Evolutionary conservation across 1,140 invertebrate species (phyloP), one percentile per base, ranked within the genome.

Genomic region (Rhagoletis zephyria): DNA sequence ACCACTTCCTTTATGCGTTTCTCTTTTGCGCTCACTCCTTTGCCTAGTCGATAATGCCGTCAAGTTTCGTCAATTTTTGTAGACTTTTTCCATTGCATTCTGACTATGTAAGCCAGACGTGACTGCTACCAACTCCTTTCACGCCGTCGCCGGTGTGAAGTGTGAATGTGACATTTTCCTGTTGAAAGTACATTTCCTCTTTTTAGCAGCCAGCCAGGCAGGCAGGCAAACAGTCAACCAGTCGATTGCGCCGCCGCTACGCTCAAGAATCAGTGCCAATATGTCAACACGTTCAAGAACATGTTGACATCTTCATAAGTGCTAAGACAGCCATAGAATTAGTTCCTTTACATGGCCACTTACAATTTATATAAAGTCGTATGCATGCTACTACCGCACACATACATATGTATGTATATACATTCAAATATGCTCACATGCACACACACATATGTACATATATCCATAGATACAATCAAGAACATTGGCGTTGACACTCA

Each of bases 281-380:
- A 85, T 85, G 85, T 85, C 85, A 85, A 85, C 85, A 85, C 85
- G 85, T 85, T 85, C 85, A 85, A 85, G 85, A 85, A 63, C 85
- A 85, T 85, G 85, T 85, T 85, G 85, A 85, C 85, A 85, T 48
- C 42, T 85, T 85, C 60, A 85, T 85, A 63, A 85, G 85, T 63
- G 85, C 51, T 42, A 85, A 45, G 74, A 81, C 74, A 81, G 48
- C 74, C 74, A 81, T 81, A 14, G 74, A 59, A 81, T 81, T 81
- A 81, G 74, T 81, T 81, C 74, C 74, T 10, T 81, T 81, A 81
- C 74, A 81, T 74, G 67, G 40, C 67, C 67, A 74, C 42, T 74
- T 74, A 45, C 67, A 74, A 45, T 10, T 74, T 74, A 74, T 74
- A 74, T 74, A 74, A 74, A 48, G 30, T 67, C 67, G 42, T 7